Evolutionary conservation across 2,797 vertebrate genomes (phyloP), one percentile per base, ranked within the genome.

Genomic region (Neostethus bicornis): DNA sequence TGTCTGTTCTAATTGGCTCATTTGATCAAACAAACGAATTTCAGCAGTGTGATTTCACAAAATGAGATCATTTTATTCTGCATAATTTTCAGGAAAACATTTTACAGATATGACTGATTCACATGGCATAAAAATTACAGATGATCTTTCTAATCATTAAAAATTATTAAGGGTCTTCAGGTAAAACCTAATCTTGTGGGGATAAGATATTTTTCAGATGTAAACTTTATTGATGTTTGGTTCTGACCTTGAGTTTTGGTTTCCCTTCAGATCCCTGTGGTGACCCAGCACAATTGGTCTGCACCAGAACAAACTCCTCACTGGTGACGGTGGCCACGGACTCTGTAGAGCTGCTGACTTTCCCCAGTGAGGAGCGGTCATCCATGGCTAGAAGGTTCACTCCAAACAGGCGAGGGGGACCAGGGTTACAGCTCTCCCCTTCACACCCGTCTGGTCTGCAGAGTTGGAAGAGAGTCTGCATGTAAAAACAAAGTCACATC

Each of bases 251-350:
- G 41, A 96, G 91, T 62, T 91, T 89, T 2, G 94, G 94, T 68
- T 94, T 94, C 24, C 92, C 93, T 53, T 94, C 93, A 2, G 92
- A 85, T 43, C 93, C 92, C 62, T 89, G 89, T n/a, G 92, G 91
- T 1, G 89, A 89, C 1, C 92, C 90, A 10, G 91, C 92, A 2
- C 87, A 76, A 3, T 90, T 87, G 44, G 95, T 80, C 85, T 93
- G 91, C 41, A 98, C 93, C 81, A 98, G 81, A 80, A 96, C 95
- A 88, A 96, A 98, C 75, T 97, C 96, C 81, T 99, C 96, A 68
- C 93, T 95, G 90, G 95, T 94, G 73, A 94, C 81, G 0, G 93
- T 92, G 69, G 94, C 92, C 50, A 94, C 93, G 1, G 93, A 93
- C 89, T 96, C 95, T 5, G 93, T 93, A 55, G 94, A 93, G 84